Conservation (phyloP, 2,888 invertebrate genomes). For the Tethea ocularis region DNA sequence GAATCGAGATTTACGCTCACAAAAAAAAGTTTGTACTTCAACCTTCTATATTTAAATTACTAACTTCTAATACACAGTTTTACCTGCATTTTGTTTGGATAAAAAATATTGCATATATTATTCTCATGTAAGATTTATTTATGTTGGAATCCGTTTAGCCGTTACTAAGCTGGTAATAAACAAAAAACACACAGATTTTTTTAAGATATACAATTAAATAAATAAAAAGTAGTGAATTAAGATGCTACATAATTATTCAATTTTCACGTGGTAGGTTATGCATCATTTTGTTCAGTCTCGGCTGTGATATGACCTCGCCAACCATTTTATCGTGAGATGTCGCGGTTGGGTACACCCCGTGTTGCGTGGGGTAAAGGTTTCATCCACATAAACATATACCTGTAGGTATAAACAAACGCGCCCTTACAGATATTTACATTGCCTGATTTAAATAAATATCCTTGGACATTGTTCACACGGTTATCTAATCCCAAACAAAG, state of each 20-base stretch:
- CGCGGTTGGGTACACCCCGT: constrained; percentile 8
- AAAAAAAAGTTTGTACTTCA: too few species aligned
- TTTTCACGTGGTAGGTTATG: not conserved
- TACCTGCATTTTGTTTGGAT: too few species aligned
- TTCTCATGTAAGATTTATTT: too few species aligned
- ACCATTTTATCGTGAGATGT: not conserved
- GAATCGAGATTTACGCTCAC: too few species aligned
- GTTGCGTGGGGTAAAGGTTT: not conserved
- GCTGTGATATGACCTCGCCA: not conserved
- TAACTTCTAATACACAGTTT: too few species aligned
- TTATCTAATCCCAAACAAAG: too few species aligned
- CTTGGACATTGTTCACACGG: too few species aligned
- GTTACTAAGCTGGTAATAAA: too few species aligned
- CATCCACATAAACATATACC: not conserved
- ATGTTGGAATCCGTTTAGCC: too few species aligned
- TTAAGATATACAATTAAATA: not conserved
- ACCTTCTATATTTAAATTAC: too few species aligned
- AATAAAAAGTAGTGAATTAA: not conserved
- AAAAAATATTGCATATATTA: too few species aligned
- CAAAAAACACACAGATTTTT: too few species aligned
- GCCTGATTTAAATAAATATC: not conserved
- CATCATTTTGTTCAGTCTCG: not conserved
- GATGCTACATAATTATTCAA: not conserved
- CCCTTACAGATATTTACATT: not conserved
- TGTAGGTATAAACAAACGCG: not conserved